Evolutionary conservation across 1,140 invertebrate species (phyloP), one percentile per base, ranked within the genome.

Genomic region (Trichonephila inaurata): DNA sequence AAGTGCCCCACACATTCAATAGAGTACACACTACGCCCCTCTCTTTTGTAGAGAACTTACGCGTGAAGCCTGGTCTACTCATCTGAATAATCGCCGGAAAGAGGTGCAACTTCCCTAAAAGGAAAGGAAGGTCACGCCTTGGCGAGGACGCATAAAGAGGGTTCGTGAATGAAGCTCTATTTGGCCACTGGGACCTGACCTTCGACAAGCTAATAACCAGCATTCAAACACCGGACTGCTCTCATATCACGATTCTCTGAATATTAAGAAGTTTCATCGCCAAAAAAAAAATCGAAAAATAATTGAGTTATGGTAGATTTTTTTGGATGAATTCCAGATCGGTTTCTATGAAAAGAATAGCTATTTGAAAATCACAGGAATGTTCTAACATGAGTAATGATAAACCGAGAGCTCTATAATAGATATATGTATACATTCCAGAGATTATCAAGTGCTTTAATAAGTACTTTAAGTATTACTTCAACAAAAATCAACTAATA

Each of bases 51-150:
- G 28, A 12, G 72, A 28, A 28, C 72, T 77, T 19, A 40, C 28
- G 72, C 40, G 72, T 19, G 72, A 77, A 40, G 72, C 28, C n/a
- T 40, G 72, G 14, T 77, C 72, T 33, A 72, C 87, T 89, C 62
- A 89, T 24, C 87, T 89, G 87, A 58, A 89, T 89, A 89, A 89
- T 72, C 40, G 87, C 64, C 87, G 87, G 87, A 89, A 69, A 83
- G n/a, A 24, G 87, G 28, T 58, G 62, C 62, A 40, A 40, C 33
- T 40, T 40, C 58, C 51, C 12, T 58, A 19, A 89, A 69, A 89
- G 87, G 64, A 62, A 69, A 89, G 87, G 87, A 89, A 89, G 87
- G 87, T 89, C 87, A 89, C 87, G 62, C 87, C 87, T 69, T 69
- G n/a, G 40, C 62, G 40, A 62, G 66, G 21, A 66, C 12, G 33